phyloP scores from a whole-genome alignment of 1,140 invertebrate species.

The Micrasema longulum region DNA sequence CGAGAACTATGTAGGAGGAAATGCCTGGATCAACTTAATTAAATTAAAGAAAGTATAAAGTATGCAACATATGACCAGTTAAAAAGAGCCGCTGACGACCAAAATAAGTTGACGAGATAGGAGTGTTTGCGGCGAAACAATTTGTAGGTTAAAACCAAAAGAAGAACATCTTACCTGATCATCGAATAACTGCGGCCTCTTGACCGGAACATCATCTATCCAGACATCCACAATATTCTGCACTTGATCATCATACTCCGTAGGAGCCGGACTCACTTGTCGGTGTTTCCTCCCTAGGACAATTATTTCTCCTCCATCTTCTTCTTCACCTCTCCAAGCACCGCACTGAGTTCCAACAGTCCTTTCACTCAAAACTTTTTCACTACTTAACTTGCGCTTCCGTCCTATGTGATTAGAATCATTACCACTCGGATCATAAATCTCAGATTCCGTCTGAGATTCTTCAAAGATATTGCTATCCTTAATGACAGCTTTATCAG shows the following conservation, averaged over 20 bases:
- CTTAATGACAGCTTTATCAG: not conserved
- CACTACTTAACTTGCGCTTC: conserved; percentile 28
- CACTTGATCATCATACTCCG: conserved; percentile 59
- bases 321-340: conserved; percentile 63
- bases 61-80: too few relatives aligned
- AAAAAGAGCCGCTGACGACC: too few relatives aligned
- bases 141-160: too few relatives aligned
- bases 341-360: conserved; percentile 67
- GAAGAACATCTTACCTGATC: conserved; percentile 61
- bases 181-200: conserved; percentile 43
- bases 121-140: too few relatives aligned
- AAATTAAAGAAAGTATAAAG: too few relatives aligned
- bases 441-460: not conserved
- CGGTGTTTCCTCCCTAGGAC: conserved; percentile 60
- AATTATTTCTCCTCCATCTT: conserved; percentile 63
- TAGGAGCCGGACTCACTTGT: conserved; percentile 63
- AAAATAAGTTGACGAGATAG: too few relatives aligned
- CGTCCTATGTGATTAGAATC: not conserved
- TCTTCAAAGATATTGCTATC: not conserved
- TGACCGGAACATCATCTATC: conserved; percentile 57
- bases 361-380: conserved; percentile 49
- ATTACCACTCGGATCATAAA: not conserved
- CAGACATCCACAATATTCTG: conserved; percentile 66
- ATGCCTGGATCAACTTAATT: not conserved
- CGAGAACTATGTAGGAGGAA: not conserved